Base-by-base conservation (phyloP, 92 coral and sea anemone species). In the Epizoanthus scotinus region DNA sequence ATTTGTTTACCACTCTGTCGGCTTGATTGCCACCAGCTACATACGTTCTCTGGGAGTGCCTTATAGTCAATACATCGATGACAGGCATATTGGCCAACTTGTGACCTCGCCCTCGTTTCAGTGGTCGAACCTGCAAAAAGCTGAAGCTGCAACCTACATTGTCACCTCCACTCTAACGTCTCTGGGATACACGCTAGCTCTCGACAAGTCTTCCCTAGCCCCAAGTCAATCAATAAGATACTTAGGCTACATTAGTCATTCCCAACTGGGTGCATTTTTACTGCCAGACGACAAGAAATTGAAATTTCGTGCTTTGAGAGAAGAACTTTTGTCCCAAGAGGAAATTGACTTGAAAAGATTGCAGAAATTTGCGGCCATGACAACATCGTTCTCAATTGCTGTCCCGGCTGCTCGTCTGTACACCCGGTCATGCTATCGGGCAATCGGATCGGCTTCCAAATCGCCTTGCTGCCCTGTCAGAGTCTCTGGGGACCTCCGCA, bases 161-260 rank as follows among this genome's bases (percentile, higher is more conserved):
- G 88, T 72, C 2, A 70, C 78, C 50, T 78, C 89, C 3, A 83
- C 85, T 10, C 78, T 90, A 20, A 88, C 84, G 63, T 56, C 74
- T 2, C 81, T 88, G 26, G 95, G 93, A n/a, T 89, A 91, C 78
- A 73, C 87, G 22, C 52, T 89, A 29, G 93, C 89, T 26, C 86
- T 89, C 26, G 24, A 73, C 2, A 91, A 89, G 57, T 86, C 79
- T 42, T 24, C 82, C 21, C n/a, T n/a, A n/a, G 19, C 24, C 24
- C 90, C 90, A 42, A 18, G 64, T 25, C 57, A 63, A 20, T 68
- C 87, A 44, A 67, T 87, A 28, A 70, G 64, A 49, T 81, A 73
- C 31, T 63, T 87, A 1, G 87, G 90, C 18, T 86, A 78, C 70
- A 53, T 63, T 4, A 80, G 81, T 66, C 85, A 86, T 79, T 79